Evolutionary conservation across 2,113 vertebrate genomes (phyloP).

Genomic region (Peucedramus taeniatus): DNA sequence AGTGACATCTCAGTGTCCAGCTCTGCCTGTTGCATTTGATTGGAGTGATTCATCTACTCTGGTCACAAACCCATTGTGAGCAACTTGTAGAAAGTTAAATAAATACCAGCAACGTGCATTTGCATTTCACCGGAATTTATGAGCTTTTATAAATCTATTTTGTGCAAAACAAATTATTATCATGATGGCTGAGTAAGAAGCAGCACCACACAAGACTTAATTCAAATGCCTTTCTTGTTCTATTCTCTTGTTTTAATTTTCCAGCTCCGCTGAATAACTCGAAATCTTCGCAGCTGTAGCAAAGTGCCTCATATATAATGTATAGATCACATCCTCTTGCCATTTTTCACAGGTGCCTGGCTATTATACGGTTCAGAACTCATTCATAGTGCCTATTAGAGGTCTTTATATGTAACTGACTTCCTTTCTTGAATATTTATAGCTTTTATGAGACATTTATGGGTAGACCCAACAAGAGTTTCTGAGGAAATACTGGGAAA

Average conservation of each 20-base stretch:
- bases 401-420: conserved; percentile 63
- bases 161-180: conserved; percentile 31
- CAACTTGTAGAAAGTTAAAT: not conserved
- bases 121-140: conserved; percentile 1
- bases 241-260: conserved; percentile 28
- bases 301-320: conserved; percentile 63
- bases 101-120: not conserved
- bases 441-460: conserved; percentile 67
- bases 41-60: not conserved
- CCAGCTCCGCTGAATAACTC: not conserved
- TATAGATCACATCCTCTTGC: conserved; percentile 62
- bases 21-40: not conserved
- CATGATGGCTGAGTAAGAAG: not conserved
- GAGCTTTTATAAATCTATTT: conserved; percentile 40
- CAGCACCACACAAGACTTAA: not conserved
- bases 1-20: not conserved
- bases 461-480: conserved; percentile 61
- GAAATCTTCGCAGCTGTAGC: conserved; percentile 47
- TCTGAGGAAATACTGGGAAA: conserved; percentile 65
- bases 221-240: conserved; percentile 1
- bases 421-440: conserved; percentile 71
- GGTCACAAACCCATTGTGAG: not conserved
- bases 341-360: conserved; percentile 65
- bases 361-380: conserved; percentile 57
- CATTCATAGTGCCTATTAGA: conserved; percentile 63